Evolutionary conservation across 2,888 invertebrate genomes (phyloP).

Genomic region (Drosophila limbata): DNA sequence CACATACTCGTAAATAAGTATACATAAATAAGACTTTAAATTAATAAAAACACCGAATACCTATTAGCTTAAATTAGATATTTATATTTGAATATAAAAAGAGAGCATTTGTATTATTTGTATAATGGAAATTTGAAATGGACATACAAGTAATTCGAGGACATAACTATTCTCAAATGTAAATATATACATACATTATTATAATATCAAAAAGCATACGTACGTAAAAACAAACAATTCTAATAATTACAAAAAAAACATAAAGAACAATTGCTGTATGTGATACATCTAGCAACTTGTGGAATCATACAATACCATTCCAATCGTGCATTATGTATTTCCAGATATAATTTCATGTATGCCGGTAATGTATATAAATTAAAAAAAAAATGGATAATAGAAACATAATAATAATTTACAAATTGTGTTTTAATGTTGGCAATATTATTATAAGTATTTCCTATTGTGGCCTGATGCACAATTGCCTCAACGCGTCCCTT

Average conservation of each 20-base stretch:
- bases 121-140: constrained; percentile 66
- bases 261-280: constrained; percentile 46
- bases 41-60: constrained; percentile 48
- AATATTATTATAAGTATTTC: no score
- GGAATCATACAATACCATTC: constrained; percentile 60
- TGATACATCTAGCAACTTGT: constrained; percentile 45
- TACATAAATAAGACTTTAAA: constrained; percentile 37
- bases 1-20: constrained; percentile 9
- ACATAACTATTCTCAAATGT: constrained; percentile 58
- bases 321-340: constrained; percentile 56
- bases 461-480: no score
- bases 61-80: constrained; percentile 54
- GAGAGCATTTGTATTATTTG: constrained; percentile 82
- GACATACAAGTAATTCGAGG: constrained; percentile 44
- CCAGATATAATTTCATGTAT: constrained; percentile 45
- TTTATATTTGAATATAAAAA: constrained; percentile 58
- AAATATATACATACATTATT: constrained; percentile 57
- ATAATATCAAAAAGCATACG: constrained; percentile 54
- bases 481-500: no score
- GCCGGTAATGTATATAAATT: constrained; percentile 61
- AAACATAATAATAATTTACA: constrained; percentile 59
- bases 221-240: constrained; percentile 44
- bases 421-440: neutral
- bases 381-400: constrained; percentile 52
- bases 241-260: constrained; percentile 14